A percentile compares a stretch with the other conserved stretches of the same genome.
Evolutionary conservation across 1,140 invertebrate genomes (phyloP).

Genomic region (Trichoplusia ni): DNA sequence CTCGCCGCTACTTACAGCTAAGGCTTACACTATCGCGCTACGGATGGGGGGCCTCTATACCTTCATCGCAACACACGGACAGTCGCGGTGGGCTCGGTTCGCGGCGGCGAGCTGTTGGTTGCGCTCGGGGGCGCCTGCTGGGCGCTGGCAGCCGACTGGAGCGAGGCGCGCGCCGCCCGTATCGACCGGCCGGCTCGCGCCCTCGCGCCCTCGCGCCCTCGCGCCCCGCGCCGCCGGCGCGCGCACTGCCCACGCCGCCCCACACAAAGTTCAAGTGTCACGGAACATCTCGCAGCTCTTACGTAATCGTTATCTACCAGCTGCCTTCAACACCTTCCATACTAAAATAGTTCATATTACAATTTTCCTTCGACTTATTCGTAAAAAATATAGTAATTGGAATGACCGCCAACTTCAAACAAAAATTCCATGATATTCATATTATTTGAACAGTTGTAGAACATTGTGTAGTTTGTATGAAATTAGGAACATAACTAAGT

Average conservation of each 20-base stretch:
- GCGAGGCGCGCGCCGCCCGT: slow-evolving; percentile 10
- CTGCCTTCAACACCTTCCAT: not conserved
- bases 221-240: slow-evolving; percentile 21
- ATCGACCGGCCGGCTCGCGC: too few relatives aligned
- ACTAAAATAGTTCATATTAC: too few relatives aligned
- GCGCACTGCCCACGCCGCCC: slow-evolving; percentile 19
- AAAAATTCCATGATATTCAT: too few relatives aligned
- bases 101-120: slow-evolving; percentile 18
- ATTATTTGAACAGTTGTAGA: too few relatives aligned
- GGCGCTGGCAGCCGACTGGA: slow-evolving; percentile 28
- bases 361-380: too few relatives aligned
- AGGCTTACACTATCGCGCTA: slow-evolving; percentile 69
- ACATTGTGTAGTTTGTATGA: too few relatives aligned
- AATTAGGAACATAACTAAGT: too few relatives aligned
- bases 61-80: slow-evolving; percentile 73
- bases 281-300: slow-evolving; percentile 5
- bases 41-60: slow-evolving; percentile 59
- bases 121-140: slow-evolving; percentile 47
- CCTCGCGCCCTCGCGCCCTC: slow-evolving; percentile 19
- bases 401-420: too few relatives aligned
- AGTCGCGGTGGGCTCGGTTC: slow-evolving; percentile 35
- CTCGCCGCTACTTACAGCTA: slow-evolving; percentile 65
- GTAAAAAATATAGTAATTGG: too few relatives aligned
- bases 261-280: slow-evolving; percentile 43
- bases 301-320: not conserved